Evolutionary conservation across 2,113 vertebrate genomes (phyloP), one percentile per base, ranked within the genome.

Genomic region (Gymnarchus niloticus): DNA sequence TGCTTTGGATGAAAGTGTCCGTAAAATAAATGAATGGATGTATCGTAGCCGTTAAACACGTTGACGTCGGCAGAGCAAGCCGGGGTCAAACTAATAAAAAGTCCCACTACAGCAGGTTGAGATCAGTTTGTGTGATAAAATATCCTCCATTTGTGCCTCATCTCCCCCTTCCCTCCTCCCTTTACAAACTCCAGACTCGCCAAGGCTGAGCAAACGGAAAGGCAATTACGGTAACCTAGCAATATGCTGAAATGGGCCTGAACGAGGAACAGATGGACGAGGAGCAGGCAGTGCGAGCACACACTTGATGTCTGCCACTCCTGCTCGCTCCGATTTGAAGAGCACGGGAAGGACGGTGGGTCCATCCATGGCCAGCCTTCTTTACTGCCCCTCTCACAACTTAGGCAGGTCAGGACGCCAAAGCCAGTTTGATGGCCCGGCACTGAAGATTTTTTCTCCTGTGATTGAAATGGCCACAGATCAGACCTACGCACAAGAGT

Each of bases 191-290:
- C 17, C 37, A 44, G 23, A n/a, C 56, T 61, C 57, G 52, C 37
- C 19, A 21, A 19, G 19, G 41, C 56, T 19, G 56, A 28, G 83
- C n/a, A 23, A 59, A 52, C 52, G 81, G 57, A 37, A 83, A 51
- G 61, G 77, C 48, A 82, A 86, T 88, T 87, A 86, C 23, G 76
- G 84, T 88, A 90, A 88, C 80, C 85, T 85, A 85, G 84, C 78
- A 86, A 82, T 88, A 82, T 69, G 84, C 44, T 44, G 6, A 80
- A 83, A 80, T 33, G 12, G 23, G 51, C 25, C 52, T 14, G 19
- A 54, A 81, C 49, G 28, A 1, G 28, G 69, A 86, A 54, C 84
- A 87, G 84, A 85, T 86, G 81, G 80, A 88, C 78, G 59, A 12
- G 56, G 85, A 44, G 54, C 61, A 46, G 25, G 33, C 41, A 84